Percentiles rank a stretch among this genome's conserved stretches.
phyloP scores from a whole-genome alignment of 2,888 invertebrate genomes.

The Pedicia rivosa region DNA sequence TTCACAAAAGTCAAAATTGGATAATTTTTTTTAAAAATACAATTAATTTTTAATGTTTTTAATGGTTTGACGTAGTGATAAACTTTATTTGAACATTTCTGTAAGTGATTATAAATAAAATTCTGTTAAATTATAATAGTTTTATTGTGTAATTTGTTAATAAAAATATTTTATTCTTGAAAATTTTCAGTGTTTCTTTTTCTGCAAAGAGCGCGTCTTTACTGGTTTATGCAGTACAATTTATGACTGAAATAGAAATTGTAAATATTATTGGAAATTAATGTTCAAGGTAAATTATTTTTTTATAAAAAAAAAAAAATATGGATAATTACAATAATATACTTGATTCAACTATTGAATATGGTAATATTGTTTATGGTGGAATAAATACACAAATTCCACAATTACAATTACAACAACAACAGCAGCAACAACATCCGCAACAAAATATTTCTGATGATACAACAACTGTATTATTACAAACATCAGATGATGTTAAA shows the following conservation, averaged over 20 bases:
- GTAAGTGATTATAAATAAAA: not conserved
- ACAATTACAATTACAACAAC: not conserved
- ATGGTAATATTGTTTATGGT: slow-evolving; percentile 5
- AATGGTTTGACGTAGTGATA: not conserved
- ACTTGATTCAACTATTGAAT: slow-evolving; percentile 4
- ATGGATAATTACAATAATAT: slow-evolving; percentile 5
- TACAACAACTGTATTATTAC: not conserved
- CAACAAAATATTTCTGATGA: not conserved
- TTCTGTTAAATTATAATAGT: not conserved
- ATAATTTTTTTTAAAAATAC: no score
- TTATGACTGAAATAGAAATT: slow-evolving; percentile 1
- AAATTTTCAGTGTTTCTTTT: no score
- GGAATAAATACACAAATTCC: not conserved
- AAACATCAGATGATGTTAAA: not conserved
- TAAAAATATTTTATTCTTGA: no score
- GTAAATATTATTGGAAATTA: slow-evolving; percentile 2
- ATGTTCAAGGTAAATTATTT: not conserved
- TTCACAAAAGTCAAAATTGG: no score
- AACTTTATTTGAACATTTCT: not conserved
- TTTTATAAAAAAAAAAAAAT: not conserved
- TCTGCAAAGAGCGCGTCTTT: slow-evolving; percentile 4
- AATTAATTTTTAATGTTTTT: no score
- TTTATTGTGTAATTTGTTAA: no score
- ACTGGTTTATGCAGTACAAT: slow-evolving; percentile 1
- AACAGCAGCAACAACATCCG: slow-evolving; percentile 1